Percentiles rank a stretch among this genome's conserved stretches.
phyloP scores from a whole-genome alignment of 2,797 vertebrate species.

The Ceryle rudis region DNA sequence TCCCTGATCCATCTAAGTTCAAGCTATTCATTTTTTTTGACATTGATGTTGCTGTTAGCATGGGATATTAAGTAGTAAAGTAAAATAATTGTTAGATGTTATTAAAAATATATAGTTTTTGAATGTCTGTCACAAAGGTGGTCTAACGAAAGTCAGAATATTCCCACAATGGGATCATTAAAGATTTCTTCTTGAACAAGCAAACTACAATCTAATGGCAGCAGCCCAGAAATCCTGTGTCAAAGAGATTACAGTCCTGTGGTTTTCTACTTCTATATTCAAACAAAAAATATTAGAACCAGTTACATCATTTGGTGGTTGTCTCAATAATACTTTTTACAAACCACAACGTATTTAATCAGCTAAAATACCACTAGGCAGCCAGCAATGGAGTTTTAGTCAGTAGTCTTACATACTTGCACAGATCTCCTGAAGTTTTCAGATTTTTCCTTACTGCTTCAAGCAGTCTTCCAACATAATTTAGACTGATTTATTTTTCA shows the following conservation, averaged over 20 bases:
- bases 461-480: background rate
- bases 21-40: background rate
- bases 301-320: background rate
- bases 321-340: background rate
- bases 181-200: background rate
- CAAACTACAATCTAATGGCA: background rate
- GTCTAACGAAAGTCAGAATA: background rate
- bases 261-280: background rate
- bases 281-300: background rate
- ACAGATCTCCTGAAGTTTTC: background rate
- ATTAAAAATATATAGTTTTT: background rate
- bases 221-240: background rate
- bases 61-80: background rate
- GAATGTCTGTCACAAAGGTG: background rate
- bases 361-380: background rate
- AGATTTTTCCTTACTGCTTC: background rate
- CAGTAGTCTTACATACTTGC: background rate
- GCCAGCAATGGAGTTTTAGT: background rate
- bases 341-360: background rate
- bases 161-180: background rate
- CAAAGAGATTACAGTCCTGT: background rate
- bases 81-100: background rate
- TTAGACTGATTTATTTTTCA: background rate
- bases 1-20: background rate
- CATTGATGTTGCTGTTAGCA: background rate